Base-by-base conservation (phyloP, 2,113 vertebrate genomes). In the Chaenocephalus aceratus region DNA sequence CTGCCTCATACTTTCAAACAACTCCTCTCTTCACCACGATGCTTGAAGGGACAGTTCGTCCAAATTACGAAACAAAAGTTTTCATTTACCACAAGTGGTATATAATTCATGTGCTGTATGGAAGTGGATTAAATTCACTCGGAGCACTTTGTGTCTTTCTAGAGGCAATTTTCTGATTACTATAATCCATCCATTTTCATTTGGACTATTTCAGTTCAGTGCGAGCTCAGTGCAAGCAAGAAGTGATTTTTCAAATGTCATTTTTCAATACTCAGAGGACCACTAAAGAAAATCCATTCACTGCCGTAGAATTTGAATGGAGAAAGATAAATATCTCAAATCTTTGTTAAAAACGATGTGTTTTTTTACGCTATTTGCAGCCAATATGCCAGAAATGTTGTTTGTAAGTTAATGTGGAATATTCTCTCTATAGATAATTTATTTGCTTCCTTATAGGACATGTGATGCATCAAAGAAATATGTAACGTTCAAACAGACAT, bases 161-260 rank as follows among this genome's bases (percentile, higher is more conserved):
- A 71, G 13, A 59, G 3, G 44, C 52, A 63, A 48, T 69, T 78
- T 78, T 64, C 46, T 52, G 26, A 60, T 60, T 41, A 26, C 16
- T 46, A 21, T 65, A 56, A 51, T 44, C 45, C 56, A 46, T 67
- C 36, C n/a, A 53, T 65, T 80, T 86, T 74, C 23, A 21, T 13
- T 46, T 56, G 48, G 21, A 34, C 61, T 70, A 14, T 73, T 62
- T 13, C 45, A 69, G 14, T 30, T 77, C 79, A 82, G 54, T 1
- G 8, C 86, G 86, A 82, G 75, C 52, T 77, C 79, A 82, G 54
- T 1, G 8, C 86, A 84, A 82, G 75, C 52, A 62, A 34, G 61
- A 57, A 7, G 23, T 23, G 23, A n/a, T 62, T 79, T 57, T 72
- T 61, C 26, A 54, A 46, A 74, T 48, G 46, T 59, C 15, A 46